Percentiles rank a stretch among this genome's conserved stretches.
These are phyloP conservation scores for Diceros bicornis DNA, from an alignment of 2,797 vertebrate genomes.

Conservation along the genomic window DNA sequence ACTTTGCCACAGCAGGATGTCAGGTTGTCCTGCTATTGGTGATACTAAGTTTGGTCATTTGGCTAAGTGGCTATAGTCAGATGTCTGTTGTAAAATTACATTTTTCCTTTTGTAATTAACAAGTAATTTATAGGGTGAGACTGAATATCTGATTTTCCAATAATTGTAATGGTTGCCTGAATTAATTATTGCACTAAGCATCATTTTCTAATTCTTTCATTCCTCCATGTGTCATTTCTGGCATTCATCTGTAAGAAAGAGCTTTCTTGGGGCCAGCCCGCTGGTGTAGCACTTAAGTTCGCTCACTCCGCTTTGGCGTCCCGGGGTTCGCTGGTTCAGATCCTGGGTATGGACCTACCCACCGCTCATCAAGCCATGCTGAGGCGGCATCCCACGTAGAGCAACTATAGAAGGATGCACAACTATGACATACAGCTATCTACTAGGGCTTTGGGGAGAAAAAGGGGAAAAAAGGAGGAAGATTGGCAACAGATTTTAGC, in stretches of 20 bases:
- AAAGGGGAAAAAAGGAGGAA: too few relatives aligned
- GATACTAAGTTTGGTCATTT: not conserved
- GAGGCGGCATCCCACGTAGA: too few relatives aligned
- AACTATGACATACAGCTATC: too few relatives aligned
- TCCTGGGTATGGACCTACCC: too few relatives aligned
- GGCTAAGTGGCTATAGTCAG: not conserved
- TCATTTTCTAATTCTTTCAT: not conserved
- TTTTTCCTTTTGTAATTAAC: not conserved
- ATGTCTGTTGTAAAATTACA: not conserved
- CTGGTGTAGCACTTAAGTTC: too few relatives aligned
- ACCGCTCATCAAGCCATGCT: too few relatives aligned
- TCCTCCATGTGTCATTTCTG: not conserved
- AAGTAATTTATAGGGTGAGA: not conserved
- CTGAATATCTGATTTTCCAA: fast-evolving
- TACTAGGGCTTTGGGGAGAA: too few relatives aligned
- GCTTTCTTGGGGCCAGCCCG: not conserved
- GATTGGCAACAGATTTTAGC: too few relatives aligned
- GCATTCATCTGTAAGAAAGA: not conserved
- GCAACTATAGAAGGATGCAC: too few relatives aligned
- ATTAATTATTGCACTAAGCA: fast-evolving
- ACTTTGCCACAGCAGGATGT: not conserved
- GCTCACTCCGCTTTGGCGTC: too few relatives aligned
- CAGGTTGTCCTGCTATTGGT: not conserved
- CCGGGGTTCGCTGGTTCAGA: too few relatives aligned
- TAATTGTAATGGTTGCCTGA: not conserved